Conservation (phyloP, 1,140 invertebrate genomes). For the Papilio glaucus region DNA sequence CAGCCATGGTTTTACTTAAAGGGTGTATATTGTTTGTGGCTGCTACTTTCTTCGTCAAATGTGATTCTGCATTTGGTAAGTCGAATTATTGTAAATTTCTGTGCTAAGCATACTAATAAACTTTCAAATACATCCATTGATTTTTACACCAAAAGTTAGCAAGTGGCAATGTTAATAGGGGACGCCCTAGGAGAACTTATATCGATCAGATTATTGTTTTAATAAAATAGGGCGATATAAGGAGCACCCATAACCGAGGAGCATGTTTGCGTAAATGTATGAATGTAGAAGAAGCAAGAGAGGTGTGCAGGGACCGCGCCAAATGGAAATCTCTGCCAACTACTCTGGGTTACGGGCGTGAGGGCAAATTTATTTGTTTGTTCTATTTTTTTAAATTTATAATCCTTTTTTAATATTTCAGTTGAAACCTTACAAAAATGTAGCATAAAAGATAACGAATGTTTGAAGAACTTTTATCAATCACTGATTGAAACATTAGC, state of each 20-base stretch:
- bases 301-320: too few relatives aligned
- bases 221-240: too few relatives aligned
- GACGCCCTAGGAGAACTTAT: too few relatives aligned
- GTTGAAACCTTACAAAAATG: conserved; percentile 55
- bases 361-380: not conserved
- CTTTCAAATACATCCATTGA: not conserved
- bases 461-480: conserved; percentile 40
- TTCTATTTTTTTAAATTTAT: not conserved
- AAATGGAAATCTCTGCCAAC: too few relatives aligned
- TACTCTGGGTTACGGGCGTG: too few relatives aligned
- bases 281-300: too few relatives aligned
- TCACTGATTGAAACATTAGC: conserved; percentile 41
- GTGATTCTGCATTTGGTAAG: conserved; percentile 41
- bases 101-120: not conserved
- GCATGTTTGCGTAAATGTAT: too few relatives aligned
- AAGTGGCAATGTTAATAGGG: too few relatives aligned
- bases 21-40: not conserved
- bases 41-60: conserved; percentile 24
- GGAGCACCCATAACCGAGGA: too few relatives aligned
- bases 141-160: not conserved
- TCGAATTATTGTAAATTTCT: not conserved
- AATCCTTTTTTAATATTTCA: conserved; percentile 45
- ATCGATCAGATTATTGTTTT: too few relatives aligned
- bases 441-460: conserved; percentile 48
- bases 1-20: not conserved